Evolutionary conservation across 2,797 vertebrate species (phyloP).

Genomic region (Phrynocephalus vlangalii): DNA sequence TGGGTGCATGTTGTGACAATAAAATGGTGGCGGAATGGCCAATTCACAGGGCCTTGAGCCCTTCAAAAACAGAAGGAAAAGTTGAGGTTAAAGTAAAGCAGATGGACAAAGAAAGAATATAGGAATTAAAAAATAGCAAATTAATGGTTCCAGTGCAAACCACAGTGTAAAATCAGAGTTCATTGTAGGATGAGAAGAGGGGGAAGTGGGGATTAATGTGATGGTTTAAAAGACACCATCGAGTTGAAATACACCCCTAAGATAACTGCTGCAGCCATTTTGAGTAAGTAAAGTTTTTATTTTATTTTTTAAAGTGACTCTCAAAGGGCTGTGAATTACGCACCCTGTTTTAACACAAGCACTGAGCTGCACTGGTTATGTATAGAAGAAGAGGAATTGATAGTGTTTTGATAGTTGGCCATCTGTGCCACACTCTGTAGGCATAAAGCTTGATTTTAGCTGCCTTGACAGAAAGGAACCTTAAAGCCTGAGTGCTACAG

Average conservation of each 20-base stretch:
- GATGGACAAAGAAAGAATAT: neutral
- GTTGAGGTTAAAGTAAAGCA: neutral
- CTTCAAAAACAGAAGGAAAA: too few species aligned
- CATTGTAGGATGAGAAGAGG: neutral
- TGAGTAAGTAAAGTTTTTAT: neutral
- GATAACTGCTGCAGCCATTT: neutral
- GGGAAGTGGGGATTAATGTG: too few species aligned
- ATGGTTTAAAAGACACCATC: neutral
- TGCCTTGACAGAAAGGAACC: neutral
- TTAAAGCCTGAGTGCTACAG: neutral
- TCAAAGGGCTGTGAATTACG: neutral
- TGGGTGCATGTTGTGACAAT: too few species aligned
- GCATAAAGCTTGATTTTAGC: constrained; percentile 5
- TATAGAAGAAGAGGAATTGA: neutral
- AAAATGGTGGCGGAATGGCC: too few species aligned
- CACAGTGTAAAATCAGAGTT: neutral
- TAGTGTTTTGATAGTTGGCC: neutral
- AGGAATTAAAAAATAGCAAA: neutral
- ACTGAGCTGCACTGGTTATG: neutral
- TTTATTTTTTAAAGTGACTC: neutral
- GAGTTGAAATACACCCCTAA: neutral
- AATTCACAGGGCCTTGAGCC: too few species aligned
- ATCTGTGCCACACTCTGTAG: neutral
- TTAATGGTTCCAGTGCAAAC: too few species aligned
- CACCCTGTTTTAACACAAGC: neutral